Percentiles rank a stretch among this genome's conserved stretches.
Conservation (phyloP, 2,797 vertebrate species). For the Poeciliopsis gracilis region DNA sequence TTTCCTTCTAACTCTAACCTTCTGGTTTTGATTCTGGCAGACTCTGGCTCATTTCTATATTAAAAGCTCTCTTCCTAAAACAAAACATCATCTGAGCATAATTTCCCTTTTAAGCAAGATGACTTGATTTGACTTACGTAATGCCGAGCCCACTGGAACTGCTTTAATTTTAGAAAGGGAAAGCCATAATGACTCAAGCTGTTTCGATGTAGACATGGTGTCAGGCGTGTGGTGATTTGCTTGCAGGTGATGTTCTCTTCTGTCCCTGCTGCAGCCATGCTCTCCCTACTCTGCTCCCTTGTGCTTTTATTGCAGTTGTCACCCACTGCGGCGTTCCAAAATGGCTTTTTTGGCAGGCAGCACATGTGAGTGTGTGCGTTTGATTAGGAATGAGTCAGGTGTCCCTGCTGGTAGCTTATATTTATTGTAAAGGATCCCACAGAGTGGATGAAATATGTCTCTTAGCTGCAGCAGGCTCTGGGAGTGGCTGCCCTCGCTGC, state of each 20-base stretch:
- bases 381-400: constrained; percentile 43
- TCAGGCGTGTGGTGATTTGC: constrained; percentile 71
- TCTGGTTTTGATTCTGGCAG: neutral
- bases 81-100: neutral
- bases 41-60: neutral
- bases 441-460: constrained; percentile 67
- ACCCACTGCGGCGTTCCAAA: constrained; percentile 51
- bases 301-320: constrained; percentile 63
- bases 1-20: neutral
- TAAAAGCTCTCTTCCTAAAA: neutral
- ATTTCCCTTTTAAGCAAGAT: constrained; percentile 15
- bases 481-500: constrained; percentile 59
- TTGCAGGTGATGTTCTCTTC: constrained; percentile 67
- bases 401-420: constrained; percentile 64
- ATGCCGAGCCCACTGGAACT: constrained; percentile 44
- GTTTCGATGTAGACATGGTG: constrained; percentile 67
- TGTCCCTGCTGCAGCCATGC: constrained; percentile 49
- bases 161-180: constrained; percentile 66
- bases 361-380: constrained; percentile 22
- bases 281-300: constrained; percentile 44
- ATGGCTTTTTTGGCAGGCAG: constrained; percentile 69
- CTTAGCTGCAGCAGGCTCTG: constrained; percentile 47
- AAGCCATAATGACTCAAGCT: constrained; percentile 63
- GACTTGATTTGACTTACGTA: constrained; percentile 24
- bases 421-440: constrained; percentile 63